A percentile compares a stretch with the other conserved stretches of the same genome.
These are phyloP conservation scores for Grantiella picta DNA, from an alignment of 2,113 vertebrate species.

Conservation along the genomic window DNA sequence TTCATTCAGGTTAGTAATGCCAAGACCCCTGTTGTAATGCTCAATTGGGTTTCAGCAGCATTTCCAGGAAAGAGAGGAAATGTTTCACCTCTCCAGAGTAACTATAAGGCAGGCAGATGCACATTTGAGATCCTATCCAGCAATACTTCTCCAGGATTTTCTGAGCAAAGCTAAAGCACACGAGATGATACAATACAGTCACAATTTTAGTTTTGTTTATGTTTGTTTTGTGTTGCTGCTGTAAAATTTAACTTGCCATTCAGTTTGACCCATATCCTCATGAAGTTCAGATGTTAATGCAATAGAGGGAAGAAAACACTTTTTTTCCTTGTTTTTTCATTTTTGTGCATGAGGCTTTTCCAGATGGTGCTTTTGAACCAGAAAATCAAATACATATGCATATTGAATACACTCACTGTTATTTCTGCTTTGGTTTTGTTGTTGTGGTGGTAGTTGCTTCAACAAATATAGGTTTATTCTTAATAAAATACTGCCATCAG, in stretches of 20 bases:
- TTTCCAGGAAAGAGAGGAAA: neutral
- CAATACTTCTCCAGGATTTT: neutral
- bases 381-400: neutral
- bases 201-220: neutral
- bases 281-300: neutral
- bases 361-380: neutral
- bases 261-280: neutral
- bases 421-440: neutral
- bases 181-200: neutral
- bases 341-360: neutral
- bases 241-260: neutral
- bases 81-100: neutral
- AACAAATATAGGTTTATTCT: neutral
- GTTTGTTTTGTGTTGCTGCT: neutral
- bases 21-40: neutral
- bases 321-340: neutral
- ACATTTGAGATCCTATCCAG: neutral
- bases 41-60: neutral
- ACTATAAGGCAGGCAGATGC: fast-evolving
- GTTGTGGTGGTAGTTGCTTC: neutral
- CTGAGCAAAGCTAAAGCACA: neutral
- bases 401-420: neutral
- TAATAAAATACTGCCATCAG: neutral
- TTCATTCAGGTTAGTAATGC: neutral
- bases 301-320: neutral